Base-by-base conservation (phyloP, 2,797 vertebrate genomes). In the Megalops cyprinoides region DNA sequence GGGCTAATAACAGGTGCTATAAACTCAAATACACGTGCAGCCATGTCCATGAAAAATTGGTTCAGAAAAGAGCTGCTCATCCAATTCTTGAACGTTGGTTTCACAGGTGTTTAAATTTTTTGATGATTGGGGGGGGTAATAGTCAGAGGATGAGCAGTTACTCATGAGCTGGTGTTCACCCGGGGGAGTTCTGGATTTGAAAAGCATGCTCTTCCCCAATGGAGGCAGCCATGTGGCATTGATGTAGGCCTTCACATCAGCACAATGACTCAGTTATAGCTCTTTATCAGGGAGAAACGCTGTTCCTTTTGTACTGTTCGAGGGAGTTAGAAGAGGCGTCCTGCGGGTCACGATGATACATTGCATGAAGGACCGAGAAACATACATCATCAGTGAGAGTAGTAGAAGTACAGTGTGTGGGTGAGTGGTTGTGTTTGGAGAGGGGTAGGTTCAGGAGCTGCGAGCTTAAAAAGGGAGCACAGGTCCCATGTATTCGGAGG, bases 231-330 rank as follows among this genome's bases (percentile, higher is more conserved):
- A 77, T 85, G 84, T 87, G 84, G 82, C 84, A 84, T 76, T 71
- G 80, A 84, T 53, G 81, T 62, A 10, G 49, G 37, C 42, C 80
- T 82, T 81, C 81, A 87, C 76, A 44, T 62, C n/a, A 25, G n/a
- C 82, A 71, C 84, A 87, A 87, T 82, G 80, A 74, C 76, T 79
- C 48, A 81, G 82, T 86, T 84, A 82, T 84, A 75, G 25, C 15
- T 49, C 79, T 78, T 80, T 58, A 82, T 83, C 77, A 78, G 81
- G 79, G 79, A 74, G 75, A 62, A 39, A 34, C 37, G 53, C 74
- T 49, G 49, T 67, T 77, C 49, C 37, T 39, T 74, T 80, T 42
- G 44, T 62, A 6, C 42, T 3, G 58, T 28, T 44, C 60, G 28
- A 25, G 5, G n/a, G 4, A 51, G 48, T 82, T 73, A 79, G 82